Base-by-base conservation (phyloP, 2,888 invertebrate species). In the Nycteola revayana region DNA sequence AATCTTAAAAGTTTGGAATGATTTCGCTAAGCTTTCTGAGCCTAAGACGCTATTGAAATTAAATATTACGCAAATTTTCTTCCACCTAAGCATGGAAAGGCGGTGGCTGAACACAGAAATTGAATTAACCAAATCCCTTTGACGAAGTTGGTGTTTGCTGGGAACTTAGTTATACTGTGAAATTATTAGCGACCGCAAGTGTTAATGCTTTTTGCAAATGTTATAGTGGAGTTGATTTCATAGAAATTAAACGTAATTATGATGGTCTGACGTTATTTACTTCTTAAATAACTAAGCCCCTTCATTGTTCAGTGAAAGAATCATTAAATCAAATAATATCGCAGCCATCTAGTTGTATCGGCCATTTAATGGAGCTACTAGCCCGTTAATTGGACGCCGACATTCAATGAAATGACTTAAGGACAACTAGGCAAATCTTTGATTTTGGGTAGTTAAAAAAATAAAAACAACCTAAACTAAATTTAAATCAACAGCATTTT, bases 101-200 rank as follows among this genome's bases (percentile, higher is more conserved):
- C 70, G 71, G 70, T 62, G 67, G 63, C 56, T 65, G 74, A 76
- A 77, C 76, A 75, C 67, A 61, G 68, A 74, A 77, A 79, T 76
- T 76, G 70, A 79, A 79, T 79, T 78, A 79, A 69, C 71, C 64
- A 69, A 74, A 73, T 75, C 76, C 73, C 73, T 77, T 77, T 77
- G 76, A 77, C 68, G 66, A 75, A 79, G 66, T 80, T 79, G 55
- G 60, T 75, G 74, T 78, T 78, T 75, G 71, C 60, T 46, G 50
- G 66, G 66, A 70, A 68, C 72, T 71, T 44, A 60, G 69, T 62
- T 74, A 62, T 67, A 67, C 66, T 68, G 69, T 44, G 61, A 69
- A 77, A 70, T 78, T 76, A 75, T 75, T 74, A 75, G 60, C 37
- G 60, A 59, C 61, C 59, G 60, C 58, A 42, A 55, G 57, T 59